Conservation (phyloP, 2,888 invertebrate species). For the Leucophenga montana region DNA sequence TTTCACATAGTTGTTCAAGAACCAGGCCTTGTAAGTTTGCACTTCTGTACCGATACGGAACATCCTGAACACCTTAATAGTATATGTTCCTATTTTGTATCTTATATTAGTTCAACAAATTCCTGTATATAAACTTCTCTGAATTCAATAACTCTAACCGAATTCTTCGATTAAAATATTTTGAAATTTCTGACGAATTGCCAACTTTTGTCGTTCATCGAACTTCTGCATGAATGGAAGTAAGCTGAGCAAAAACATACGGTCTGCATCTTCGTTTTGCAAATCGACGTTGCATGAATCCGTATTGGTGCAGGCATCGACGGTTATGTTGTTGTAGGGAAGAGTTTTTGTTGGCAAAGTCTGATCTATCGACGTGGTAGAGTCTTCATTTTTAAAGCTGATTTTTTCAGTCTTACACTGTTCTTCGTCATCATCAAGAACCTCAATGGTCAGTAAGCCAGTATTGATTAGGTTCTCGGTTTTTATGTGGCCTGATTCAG, state of each 20-base stretch:
- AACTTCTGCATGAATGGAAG: slow-evolving; percentile 61
- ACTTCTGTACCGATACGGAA: too few species aligned
- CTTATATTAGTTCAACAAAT: too few species aligned
- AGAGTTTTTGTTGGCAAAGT: slow-evolving; percentile 30
- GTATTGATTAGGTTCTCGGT: slow-evolving; percentile 33
- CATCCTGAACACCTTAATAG: too few species aligned
- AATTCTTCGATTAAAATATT: slow-evolving; percentile 64
- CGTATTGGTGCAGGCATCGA: slow-evolving; percentile 55
- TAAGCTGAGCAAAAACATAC: slow-evolving; percentile 63
- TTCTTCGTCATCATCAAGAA: slow-evolving; percentile 62
- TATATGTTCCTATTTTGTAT: too few species aligned
- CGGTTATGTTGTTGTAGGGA: slow-evolving; percentile 51
- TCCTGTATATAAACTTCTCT: too few species aligned
- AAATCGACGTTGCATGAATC: slow-evolving; percentile 40
- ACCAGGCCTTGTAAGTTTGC: too few species aligned
- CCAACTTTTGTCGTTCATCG: slow-evolving; percentile 59
- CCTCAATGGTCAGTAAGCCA: slow-evolving; percentile 57
- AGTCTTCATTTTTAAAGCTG: slow-evolving; percentile 24
- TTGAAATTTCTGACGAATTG: slow-evolving; percentile 63
- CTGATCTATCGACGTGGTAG: slow-evolving; percentile 30
- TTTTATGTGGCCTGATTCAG: slow-evolving; percentile 40
- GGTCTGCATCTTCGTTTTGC: slow-evolving; percentile 57
- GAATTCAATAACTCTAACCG: slow-evolving; percentile 41
- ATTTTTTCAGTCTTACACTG: slow-evolving; percentile 40
- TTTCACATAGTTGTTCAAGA: too few species aligned